These are phyloP conservation scores for Platysternon megacephalum DNA, from an alignment of 2,113 vertebrate species.

Conservation along the genomic window DNA sequence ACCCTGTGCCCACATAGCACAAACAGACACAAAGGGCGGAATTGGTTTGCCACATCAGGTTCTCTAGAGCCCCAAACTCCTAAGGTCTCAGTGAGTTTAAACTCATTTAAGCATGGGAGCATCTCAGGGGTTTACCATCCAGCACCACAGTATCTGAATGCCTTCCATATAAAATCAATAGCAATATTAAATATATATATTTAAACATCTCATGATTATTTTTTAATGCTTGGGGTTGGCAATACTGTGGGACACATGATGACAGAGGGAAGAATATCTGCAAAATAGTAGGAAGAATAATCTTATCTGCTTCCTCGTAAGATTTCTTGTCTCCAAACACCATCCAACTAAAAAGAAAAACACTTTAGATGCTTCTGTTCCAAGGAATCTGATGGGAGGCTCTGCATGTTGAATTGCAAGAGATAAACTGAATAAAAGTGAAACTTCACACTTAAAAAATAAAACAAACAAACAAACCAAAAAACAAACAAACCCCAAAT, in stretches of 20 bases:
- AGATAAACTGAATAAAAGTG: neutral
- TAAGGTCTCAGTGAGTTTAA: neutral
- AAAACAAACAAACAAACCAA: no score
- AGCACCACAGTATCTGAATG: neutral
- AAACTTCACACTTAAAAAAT: neutral
- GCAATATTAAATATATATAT: no score
- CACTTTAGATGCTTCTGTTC: neutral
- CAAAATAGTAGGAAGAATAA: neutral
- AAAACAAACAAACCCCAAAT: no score
- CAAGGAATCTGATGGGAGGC: neutral
- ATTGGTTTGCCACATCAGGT: neutral
- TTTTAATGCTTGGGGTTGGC: neutral
- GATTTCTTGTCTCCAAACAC: neutral
- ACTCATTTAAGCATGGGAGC: neutral
- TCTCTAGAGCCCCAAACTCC: neutral
- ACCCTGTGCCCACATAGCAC: neutral
- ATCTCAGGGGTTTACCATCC: neutral
- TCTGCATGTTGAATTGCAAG: neutral
- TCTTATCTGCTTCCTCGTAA: neutral
- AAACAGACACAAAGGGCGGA: neutral
- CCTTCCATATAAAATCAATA: neutral
- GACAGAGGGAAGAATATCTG: neutral
- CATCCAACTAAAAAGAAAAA: neutral
- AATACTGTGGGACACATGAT: neutral
- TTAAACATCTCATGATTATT: neutral